Evolutionary conservation across 2,113 vertebrate species (phyloP).

Genomic region (Oreotrochilus melanogaster): DNA sequence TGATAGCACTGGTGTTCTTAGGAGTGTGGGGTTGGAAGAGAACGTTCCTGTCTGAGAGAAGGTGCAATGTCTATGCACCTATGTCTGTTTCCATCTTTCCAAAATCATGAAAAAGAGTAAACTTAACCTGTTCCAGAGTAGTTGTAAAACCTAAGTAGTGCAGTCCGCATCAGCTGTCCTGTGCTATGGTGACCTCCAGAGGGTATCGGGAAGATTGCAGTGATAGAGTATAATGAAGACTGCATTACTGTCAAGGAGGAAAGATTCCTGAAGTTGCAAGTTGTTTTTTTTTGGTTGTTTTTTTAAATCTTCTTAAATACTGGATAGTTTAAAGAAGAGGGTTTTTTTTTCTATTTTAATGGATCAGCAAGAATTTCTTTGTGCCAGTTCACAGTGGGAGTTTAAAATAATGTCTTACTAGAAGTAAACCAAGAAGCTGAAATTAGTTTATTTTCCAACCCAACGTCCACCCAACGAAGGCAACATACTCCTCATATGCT

Average conservation of each 20-base stretch:
- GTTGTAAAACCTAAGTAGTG: background rate
- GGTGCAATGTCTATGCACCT: background rate
- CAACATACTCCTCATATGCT: background rate
- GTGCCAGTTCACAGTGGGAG: background rate
- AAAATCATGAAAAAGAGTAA: background rate
- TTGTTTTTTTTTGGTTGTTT: no score
- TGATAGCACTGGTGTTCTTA: background rate
- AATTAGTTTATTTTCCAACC: no score
- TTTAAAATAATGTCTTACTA: background rate
- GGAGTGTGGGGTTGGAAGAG: background rate
- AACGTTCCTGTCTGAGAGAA: fast-evolving
- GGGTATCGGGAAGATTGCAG: background rate
- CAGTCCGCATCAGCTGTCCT: background rate
- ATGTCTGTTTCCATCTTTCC: background rate
- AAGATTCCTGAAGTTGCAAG: background rate
- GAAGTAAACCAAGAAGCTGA: background rate
- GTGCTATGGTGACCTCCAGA: background rate
- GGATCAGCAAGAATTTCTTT: background rate
- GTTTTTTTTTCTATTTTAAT: background rate
- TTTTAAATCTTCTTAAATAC: background rate
- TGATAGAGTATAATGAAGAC: background rate
- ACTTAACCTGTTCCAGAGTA: background rate
- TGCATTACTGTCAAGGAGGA: background rate
- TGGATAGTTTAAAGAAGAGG: background rate
- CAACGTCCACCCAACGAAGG: background rate